Evolutionary conservation across 2,797 vertebrate species (phyloP).

Genomic region (Cryptoprocta ferox): DNA sequence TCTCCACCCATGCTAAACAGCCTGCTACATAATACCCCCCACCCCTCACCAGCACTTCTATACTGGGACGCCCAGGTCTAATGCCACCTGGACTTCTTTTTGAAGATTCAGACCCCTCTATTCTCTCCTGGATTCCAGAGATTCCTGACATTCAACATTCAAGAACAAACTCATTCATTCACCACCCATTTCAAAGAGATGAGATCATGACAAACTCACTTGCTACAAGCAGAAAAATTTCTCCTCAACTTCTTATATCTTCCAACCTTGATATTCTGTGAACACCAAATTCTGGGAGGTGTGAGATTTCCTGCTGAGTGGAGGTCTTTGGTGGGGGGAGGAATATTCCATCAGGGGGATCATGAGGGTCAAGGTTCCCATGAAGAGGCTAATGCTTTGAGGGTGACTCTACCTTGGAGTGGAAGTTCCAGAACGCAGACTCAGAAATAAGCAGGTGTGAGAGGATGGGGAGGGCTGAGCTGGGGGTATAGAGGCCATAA

Average conservation of each 20-base stretch:
- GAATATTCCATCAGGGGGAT: neutral
- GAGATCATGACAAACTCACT: neutral
- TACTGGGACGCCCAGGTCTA: neutral
- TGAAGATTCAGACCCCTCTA: neutral
- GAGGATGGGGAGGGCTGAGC: neutral
- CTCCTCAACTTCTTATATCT: neutral
- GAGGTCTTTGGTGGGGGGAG: neutral
- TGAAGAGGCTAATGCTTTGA: neutral
- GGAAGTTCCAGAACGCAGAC: neutral
- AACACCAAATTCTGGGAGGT: neutral
- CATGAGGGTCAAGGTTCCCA: neutral
- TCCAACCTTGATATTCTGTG: neutral
- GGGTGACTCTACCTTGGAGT: too few relatives aligned
- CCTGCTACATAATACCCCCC: neutral
- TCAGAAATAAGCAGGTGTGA: neutral
- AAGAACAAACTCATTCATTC: neutral
- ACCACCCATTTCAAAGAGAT: neutral
- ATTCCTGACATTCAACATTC: neutral
- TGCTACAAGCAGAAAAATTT: neutral
- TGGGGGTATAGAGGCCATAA: accelerated
- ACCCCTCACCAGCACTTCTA: neutral
- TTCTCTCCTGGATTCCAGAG: neutral
- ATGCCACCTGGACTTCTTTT: neutral
- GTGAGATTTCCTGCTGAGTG: neutral
- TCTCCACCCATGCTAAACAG: accelerated